Conservation (phyloP, 2,113 vertebrate species). For the Rhadina sibilatrix region DNA sequence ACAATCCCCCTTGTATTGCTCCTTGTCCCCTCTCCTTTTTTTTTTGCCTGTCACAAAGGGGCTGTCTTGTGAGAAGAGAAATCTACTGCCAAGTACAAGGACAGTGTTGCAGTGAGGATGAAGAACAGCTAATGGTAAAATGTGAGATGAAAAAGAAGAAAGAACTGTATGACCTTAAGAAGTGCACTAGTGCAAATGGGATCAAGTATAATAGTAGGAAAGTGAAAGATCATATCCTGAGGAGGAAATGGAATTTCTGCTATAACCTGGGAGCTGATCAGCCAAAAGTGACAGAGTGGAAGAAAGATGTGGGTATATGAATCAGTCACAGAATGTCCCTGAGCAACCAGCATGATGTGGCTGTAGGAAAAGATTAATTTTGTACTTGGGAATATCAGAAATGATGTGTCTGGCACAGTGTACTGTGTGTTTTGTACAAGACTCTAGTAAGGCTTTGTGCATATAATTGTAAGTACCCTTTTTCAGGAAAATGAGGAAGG, state of each 20-base stretch:
- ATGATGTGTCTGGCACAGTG: neutral
- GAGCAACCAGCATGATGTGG: neutral
- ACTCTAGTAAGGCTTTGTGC: neutral
- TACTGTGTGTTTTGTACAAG: neutral
- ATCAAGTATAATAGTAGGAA: neutral
- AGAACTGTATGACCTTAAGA: neutral
- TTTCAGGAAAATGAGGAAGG: neutral
- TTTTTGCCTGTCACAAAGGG: neutral
- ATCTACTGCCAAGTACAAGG: neutral
- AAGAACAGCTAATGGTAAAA: neutral
- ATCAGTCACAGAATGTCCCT: neutral
- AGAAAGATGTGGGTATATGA: neutral
- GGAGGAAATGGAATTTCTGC: neutral
- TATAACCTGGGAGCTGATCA: neutral
- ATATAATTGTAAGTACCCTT: neutral
- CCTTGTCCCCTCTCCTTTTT: neutral
- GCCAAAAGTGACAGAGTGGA: neutral
- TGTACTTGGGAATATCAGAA: neutral
- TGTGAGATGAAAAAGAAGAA: neutral
- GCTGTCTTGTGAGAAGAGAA: neutral
- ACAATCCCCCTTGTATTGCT: neutral
- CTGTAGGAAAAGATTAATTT: conserved; percentile 2
- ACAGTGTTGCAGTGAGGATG: neutral
- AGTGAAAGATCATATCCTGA: neutral
- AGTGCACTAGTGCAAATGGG: neutral